These are phyloP conservation scores for Girardinichthys multiradiatus DNA, from an alignment of 2,113 vertebrate genomes.

Conservation along the genomic window DNA sequence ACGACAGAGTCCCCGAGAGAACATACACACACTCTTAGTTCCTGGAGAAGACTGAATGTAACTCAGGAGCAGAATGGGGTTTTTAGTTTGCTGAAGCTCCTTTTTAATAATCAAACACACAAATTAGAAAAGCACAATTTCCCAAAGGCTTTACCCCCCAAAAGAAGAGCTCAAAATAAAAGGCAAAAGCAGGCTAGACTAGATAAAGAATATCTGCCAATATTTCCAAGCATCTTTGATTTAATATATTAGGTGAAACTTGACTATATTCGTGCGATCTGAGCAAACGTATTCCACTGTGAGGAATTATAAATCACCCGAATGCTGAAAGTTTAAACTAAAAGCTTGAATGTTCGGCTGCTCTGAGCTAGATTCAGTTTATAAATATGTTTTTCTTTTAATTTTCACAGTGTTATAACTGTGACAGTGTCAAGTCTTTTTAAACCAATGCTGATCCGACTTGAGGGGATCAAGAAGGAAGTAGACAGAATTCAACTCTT, in stretches of 20 bases:
- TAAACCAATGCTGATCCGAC: too few species aligned
- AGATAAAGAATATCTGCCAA: neutral
- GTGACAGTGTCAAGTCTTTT: too few species aligned
- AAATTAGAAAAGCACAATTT: neutral
- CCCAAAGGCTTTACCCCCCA: neutral
- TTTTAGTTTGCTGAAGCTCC: constrained; percentile 1
- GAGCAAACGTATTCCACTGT: neutral
- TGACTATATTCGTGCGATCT: constrained; percentile 4
- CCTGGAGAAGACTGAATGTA: neutral
- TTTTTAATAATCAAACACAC: neutral
- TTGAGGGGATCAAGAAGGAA: too few species aligned
- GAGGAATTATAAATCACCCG: neutral
- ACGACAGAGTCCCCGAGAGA: neutral
- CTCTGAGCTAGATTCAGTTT: neutral
- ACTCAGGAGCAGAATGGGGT: constrained; percentile 1
- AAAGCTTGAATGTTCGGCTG: neutral
- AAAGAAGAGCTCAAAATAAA: neutral
- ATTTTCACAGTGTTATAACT: neutral
- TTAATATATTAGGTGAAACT: neutral
- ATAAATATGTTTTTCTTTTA: neutral
- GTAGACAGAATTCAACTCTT: too few species aligned
- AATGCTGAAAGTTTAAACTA: neutral
- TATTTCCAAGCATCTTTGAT: constrained; percentile 14
- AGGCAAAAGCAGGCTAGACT: neutral
- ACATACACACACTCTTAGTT: neutral